phyloP scores from a whole-genome alignment of 2,888 invertebrate species.

The Endotricha flammealis region DNA sequence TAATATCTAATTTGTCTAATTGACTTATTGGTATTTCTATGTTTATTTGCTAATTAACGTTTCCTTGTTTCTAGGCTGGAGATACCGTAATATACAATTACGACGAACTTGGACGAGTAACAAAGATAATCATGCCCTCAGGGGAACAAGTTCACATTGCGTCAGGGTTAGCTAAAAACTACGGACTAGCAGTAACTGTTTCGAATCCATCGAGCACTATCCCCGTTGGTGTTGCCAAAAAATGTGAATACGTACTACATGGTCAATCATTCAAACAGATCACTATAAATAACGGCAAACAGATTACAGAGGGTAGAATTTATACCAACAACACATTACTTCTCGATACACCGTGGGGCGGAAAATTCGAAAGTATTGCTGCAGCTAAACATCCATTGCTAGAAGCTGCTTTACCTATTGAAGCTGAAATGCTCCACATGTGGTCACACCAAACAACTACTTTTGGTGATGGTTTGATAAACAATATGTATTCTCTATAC shows the following conservation, averaged over 20 bases:
- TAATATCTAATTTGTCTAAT: no score
- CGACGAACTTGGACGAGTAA: constrained; percentile 91
- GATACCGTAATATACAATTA: constrained; percentile 95
- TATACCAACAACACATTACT: constrained; percentile 88
- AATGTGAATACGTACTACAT: constrained; percentile 79
- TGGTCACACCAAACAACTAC: constrained; percentile 90
- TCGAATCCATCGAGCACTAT: constrained; percentile 74
- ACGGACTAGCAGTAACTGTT: constrained; percentile 86
- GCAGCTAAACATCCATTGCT: constrained; percentile 89
- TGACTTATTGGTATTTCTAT: not conserved
- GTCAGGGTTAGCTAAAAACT: constrained; percentile 86
- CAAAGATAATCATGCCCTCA: constrained; percentile 91
- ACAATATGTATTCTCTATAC: constrained; percentile 89
- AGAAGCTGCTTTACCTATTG: constrained; percentile 90
- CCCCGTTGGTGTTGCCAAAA: constrained; percentile 75
- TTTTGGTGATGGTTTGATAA: constrained; percentile 85
- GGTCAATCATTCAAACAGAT: constrained; percentile 83
- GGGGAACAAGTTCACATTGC: constrained; percentile 91
- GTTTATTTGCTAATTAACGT: constrained; percentile 5
- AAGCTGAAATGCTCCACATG: constrained; percentile 93
- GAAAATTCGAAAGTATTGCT: constrained; percentile 86
- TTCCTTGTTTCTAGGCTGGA: constrained; percentile 79
- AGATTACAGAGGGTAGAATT: constrained; percentile 85
- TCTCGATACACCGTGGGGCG: constrained; percentile 86
- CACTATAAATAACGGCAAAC: constrained; percentile 83